Conservation (phyloP, 2,888 invertebrate genomes). For the Oligia strigilis region DNA sequence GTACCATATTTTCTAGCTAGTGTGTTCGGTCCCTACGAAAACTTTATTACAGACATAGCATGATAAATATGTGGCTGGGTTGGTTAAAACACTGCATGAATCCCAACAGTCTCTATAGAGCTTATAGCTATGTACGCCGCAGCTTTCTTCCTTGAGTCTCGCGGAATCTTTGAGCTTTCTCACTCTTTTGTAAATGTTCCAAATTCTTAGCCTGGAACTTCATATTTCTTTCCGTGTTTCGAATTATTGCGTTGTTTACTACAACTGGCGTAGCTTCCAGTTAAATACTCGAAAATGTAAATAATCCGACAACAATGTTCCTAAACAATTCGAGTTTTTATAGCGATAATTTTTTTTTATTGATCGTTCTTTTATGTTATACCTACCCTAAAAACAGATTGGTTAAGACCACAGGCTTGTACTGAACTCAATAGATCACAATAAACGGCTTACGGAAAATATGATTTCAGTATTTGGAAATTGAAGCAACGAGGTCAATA, state of each 20-base stretch:
- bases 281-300: slow-evolving; percentile 8
- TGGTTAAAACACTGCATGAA: slow-evolving; percentile 61
- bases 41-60: slow-evolving; percentile 66
- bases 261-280: slow-evolving; percentile 26
- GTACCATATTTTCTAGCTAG: slow-evolving; percentile 61
- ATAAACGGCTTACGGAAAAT: slow-evolving; percentile 39
- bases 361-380: background rate
- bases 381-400: slow-evolving; percentile 2
- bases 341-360: background rate
- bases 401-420: slow-evolving; percentile 15
- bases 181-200: slow-evolving; percentile 50
- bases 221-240: slow-evolving; percentile 50
- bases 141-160: slow-evolving; percentile 53
- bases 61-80: slow-evolving; percentile 60
- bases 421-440: slow-evolving; percentile 28
- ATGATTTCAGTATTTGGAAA: slow-evolving; percentile 22
- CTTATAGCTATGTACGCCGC: slow-evolving; percentile 39
- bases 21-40: slow-evolving; percentile 61
- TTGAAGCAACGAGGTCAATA: slow-evolving; percentile 48
- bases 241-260: slow-evolving; percentile 46
- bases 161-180: slow-evolving; percentile 52
- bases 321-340: background rate
- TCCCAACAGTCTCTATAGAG: slow-evolving; percentile 35
- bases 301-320: background rate
- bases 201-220: slow-evolving; percentile 43